These are phyloP conservation scores for Amphilophus citrinellus DNA, from an alignment of 2,113 vertebrate genomes.

Conservation along the genomic window DNA sequence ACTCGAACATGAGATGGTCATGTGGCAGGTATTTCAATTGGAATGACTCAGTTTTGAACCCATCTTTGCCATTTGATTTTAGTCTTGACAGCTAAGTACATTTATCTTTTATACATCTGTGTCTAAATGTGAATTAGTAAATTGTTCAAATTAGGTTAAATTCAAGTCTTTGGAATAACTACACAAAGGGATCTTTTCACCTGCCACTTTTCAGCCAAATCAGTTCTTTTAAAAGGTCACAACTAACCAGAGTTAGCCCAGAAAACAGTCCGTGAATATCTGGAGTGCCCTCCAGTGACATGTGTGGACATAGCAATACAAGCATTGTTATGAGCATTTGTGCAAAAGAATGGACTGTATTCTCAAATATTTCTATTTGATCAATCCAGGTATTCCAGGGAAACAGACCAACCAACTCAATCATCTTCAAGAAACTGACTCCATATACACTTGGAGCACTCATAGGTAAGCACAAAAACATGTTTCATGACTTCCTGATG, in stretches of 20 bases:
- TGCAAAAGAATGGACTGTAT: neutral
- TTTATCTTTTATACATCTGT: neutral
- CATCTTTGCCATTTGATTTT: neutral
- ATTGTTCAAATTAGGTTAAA: too few species aligned
- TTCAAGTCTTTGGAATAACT: too few species aligned
- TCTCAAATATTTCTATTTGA: slow-evolving; percentile 9
- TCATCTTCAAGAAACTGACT: slow-evolving; percentile 93
- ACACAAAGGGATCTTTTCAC: too few species aligned
- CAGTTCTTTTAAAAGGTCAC: too few species aligned
- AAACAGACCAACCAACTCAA: slow-evolving; percentile 96
- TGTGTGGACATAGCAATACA: neutral
- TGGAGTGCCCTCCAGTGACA: slow-evolving; percentile 32
- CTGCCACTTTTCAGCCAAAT: too few species aligned
- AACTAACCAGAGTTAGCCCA: neutral
- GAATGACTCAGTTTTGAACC: neutral
- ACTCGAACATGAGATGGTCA: neutral
- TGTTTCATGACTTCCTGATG: neutral
- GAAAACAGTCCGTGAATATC: too few species aligned
- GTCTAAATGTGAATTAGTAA: neutral
- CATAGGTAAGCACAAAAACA: slow-evolving; percentile 84
- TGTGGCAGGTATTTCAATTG: neutral
- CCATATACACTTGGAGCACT: slow-evolving; percentile 93
- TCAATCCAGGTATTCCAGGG: slow-evolving; percentile 93
- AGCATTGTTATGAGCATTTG: neutral
- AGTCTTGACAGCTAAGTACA: neutral